Evolutionary conservation across 2,113 vertebrate species (phyloP).

Genomic region (Campylorhamphus procurvoides): DNA sequence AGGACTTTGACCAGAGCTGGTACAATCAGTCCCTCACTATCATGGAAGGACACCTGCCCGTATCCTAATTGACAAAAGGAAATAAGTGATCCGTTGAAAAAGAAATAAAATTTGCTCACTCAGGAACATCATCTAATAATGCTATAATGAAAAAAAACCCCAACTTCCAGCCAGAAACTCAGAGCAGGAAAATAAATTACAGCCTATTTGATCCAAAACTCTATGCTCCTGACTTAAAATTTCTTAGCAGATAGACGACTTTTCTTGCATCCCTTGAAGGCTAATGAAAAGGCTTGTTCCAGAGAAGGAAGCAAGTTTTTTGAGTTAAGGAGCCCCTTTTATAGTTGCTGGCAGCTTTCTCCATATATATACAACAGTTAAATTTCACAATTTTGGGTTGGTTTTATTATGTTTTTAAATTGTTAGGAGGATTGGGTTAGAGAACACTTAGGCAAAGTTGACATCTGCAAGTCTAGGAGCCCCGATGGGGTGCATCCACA

Average conservation of each 20-base stretch:
- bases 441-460: neutral
- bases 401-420: neutral
- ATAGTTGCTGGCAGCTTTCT: neutral
- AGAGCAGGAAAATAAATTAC: neutral
- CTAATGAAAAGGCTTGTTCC: neutral
- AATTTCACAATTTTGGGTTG: neutral
- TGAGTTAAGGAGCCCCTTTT: neutral
- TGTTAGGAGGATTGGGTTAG: neutral
- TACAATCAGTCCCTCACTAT: neutral
- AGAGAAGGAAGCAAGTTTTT: neutral
- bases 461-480: too few species aligned
- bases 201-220: neutral
- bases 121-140: neutral
- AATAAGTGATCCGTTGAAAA: neutral
- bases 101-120: neutral
- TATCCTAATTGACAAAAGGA: neutral
- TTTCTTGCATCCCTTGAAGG: neutral
- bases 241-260: neutral
- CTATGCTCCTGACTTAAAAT: neutral
- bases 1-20: neutral
- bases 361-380: neutral
- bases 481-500: neutral
- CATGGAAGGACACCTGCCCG: neutral
- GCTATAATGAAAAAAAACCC: neutral
- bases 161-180: neutral